A percentile compares a stretch with the other conserved stretches of the same genome.
Evolutionary conservation across 2,888 invertebrate species (phyloP).

Genomic region (Pharmacophagus antenor): DNA sequence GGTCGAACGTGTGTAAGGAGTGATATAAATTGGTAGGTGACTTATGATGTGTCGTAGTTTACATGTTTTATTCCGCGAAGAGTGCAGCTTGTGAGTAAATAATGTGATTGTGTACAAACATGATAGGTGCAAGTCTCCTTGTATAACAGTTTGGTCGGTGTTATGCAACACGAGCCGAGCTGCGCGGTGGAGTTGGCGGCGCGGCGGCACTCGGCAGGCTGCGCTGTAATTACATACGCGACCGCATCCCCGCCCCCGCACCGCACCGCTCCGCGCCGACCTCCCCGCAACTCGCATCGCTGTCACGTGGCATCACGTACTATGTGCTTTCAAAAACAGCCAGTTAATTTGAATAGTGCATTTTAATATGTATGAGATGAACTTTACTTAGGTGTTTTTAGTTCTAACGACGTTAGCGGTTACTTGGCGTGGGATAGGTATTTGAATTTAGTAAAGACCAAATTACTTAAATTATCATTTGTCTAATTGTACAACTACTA

Average conservation of each 20-base stretch:
- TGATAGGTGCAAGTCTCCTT: slow-evolving; percentile 47
- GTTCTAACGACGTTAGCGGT: slow-evolving; percentile 8
- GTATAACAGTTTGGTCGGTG: slow-evolving; percentile 50
- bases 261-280: slow-evolving; percentile 37
- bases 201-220: slow-evolving; percentile 44
- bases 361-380: slow-evolving; percentile 22
- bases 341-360: slow-evolving; percentile 22
- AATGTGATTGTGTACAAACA: slow-evolving; percentile 64
- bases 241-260: slow-evolving; percentile 35
- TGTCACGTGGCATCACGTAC: slow-evolving; percentile 37
- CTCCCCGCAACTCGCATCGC: slow-evolving; percentile 36
- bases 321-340: slow-evolving; percentile 28
- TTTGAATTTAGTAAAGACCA: slow-evolving; percentile 1
- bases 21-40: slow-evolving; percentile 7
- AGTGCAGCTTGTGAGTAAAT: slow-evolving; percentile 53
- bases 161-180: slow-evolving; percentile 65
- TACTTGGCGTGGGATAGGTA: slow-evolving; percentile 15
- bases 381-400: slow-evolving; percentile 21
- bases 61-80: slow-evolving; percentile 30
- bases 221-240: slow-evolving; percentile 68
- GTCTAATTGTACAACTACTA: no score
- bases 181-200: slow-evolving; percentile 32
- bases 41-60: slow-evolving; percentile 21
- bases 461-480: no score
- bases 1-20: background rate